A percentile compares a stretch with the other conserved stretches of the same genome.
These are phyloP conservation scores for Haemorhous mexicanus DNA, from an alignment of 2,113 vertebrate species.

Conservation along the genomic window DNA sequence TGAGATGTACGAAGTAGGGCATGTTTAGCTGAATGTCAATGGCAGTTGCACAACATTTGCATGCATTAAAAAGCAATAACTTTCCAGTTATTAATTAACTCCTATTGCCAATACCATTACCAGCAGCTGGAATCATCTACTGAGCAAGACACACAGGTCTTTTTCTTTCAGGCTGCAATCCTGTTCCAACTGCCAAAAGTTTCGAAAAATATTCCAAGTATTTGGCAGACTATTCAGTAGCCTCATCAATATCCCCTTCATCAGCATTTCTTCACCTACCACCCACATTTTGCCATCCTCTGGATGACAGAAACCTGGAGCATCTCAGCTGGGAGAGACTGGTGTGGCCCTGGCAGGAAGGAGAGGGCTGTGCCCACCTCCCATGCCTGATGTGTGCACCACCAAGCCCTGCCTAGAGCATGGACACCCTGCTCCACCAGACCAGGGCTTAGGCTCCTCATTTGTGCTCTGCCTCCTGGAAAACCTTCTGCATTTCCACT, in stretches of 20 bases:
- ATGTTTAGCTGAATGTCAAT: not conserved
- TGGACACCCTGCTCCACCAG: fast-evolving
- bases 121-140: not conserved
- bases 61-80: not conserved
- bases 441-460: not conserved
- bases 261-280: not conserved
- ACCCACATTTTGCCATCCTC: constrained; percentile 3
- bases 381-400: fast-evolving
- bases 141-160: not conserved
- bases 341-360: not conserved
- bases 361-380: not conserved
- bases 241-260: not conserved
- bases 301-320: constrained; percentile 4
- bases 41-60: not conserved
- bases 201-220: constrained; percentile 11
- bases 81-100: not conserved
- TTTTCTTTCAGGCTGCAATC: not conserved
- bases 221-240: constrained; percentile 18
- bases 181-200: not conserved
- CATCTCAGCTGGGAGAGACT: constrained; percentile 3
- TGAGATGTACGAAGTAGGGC: not conserved
- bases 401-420: not conserved
- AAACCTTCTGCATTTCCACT: not conserved
- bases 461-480: not conserved
- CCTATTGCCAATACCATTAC: not conserved